Evolutionary conservation across 2,888 invertebrate species (phyloP).

Genomic region (Euphydryas editha): DNA sequence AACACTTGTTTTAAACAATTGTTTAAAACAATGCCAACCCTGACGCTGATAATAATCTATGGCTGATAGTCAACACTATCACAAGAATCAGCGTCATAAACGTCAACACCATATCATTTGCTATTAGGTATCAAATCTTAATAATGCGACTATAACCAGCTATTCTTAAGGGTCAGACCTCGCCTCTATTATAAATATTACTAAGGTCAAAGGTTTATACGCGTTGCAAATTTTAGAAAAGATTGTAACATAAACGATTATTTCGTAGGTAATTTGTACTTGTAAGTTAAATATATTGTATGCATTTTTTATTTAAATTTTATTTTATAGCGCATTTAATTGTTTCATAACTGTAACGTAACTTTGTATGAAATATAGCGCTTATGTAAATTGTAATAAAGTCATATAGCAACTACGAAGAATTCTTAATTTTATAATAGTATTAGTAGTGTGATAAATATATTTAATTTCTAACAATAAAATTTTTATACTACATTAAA

Average conservation of each 20-base stretch:
- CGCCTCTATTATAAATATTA: neutral
- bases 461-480: neutral
- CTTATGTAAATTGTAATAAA: neutral
- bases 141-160: too few species aligned
- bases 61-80: too few species aligned
- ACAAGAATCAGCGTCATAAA: too few species aligned
- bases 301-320: constrained; percentile 10
- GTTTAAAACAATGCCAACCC: too few species aligned
- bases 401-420: neutral
- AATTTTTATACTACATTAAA: neutral
- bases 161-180: neutral
- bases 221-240: neutral
- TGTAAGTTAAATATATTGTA: neutral
- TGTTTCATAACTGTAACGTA: constrained; percentile 7
- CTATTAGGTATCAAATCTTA: too few species aligned
- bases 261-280: constrained; percentile 1
- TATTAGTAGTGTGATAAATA: neutral
- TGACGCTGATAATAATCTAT: too few species aligned
- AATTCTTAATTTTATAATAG: neutral
- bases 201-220: neutral
- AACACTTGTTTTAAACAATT: too few species aligned
- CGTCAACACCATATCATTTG: too few species aligned
- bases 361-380: neutral
- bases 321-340: constrained; percentile 3
- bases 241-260: neutral